phyloP scores from a whole-genome alignment of 2,888 invertebrate species.

The Scaptodrosophila latifasciaeformis region DNA sequence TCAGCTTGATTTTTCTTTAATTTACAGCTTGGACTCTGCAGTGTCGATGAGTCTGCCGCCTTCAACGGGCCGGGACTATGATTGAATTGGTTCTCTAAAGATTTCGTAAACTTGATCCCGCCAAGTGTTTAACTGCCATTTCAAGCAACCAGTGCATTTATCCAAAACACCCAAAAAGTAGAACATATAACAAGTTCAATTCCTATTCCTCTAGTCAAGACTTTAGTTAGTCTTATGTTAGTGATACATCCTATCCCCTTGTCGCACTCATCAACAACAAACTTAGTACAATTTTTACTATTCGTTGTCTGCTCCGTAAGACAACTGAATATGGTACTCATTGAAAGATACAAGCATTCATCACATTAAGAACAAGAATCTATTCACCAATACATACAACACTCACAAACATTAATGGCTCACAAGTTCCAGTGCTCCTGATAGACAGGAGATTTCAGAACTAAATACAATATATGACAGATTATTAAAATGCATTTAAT shows the following conservation, averaged over 20 bases:
- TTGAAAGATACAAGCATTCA: conserved; percentile 18
- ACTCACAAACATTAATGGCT: conserved; percentile 49
- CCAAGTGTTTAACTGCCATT: conserved; percentile 61
- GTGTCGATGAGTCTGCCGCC: conserved; percentile 75
- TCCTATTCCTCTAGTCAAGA: conserved; percentile 5
- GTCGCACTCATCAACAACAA: not conserved
- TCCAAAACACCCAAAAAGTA: conserved; percentile 26
- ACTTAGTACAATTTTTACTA: conserved; percentile 48
- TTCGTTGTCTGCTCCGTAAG: conserved; percentile 73
- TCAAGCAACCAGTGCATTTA: conserved; percentile 57
- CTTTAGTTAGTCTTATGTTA: too few species aligned
- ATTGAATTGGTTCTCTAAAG: conserved; percentile 9
- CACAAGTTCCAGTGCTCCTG: conserved; percentile 70
- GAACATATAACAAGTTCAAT: not conserved
- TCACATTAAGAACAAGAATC: conserved; percentile 3
- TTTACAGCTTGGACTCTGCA: conserved; percentile 73
- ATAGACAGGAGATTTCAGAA: conserved; percentile 51
- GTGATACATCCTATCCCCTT: too few species aligned
- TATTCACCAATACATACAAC: conserved; percentile 6
- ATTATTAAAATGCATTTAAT: conserved; percentile 14
- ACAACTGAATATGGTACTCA: conserved; percentile 72
- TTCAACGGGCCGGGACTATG: conserved; percentile 74
- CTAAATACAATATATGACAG: conserved; percentile 22
- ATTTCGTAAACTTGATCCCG: conserved; percentile 53
- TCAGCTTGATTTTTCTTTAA: not conserved